Evolutionary conservation across 2,797 vertebrate genomes (phyloP).

Genomic region (Rhynchotus rufescens): DNA sequence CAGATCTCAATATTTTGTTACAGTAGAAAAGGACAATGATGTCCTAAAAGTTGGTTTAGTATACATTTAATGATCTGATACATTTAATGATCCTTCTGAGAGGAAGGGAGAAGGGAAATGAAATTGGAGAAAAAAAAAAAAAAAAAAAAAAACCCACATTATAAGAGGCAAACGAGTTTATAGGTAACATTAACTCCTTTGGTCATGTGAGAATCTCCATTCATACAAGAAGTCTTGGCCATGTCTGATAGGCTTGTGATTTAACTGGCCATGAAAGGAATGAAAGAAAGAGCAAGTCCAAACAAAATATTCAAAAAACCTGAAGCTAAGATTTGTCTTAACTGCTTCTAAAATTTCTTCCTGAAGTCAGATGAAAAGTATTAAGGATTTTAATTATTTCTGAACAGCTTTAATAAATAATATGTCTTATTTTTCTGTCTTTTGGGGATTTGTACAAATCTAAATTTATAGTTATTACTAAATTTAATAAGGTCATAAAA

Average conservation of each 20-base stretch:
- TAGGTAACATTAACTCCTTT: not conserved
- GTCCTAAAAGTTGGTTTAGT: not conserved
- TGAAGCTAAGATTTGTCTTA: conserved; percentile 16
- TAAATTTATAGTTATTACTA: not conserved
- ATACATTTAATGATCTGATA: not conserved
- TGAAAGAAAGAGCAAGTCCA: not conserved
- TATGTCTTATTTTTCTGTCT: not conserved
- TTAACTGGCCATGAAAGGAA: not conserved
- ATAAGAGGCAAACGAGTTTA: fast-evolving
- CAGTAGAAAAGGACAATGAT: not conserved
- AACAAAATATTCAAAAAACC: not conserved
- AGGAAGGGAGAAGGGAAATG: fast-evolving
- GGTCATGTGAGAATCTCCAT: not conserved
- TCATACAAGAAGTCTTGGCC: not conserved
- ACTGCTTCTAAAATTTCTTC: conserved; percentile 54
- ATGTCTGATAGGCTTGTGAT: not conserved
- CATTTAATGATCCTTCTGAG: too few relatives aligned
- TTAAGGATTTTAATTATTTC: not conserved
- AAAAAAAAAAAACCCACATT: not conserved
- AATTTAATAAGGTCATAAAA: not conserved
- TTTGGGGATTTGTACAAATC: not conserved
- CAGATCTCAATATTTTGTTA: not conserved
- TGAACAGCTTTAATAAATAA: not conserved
- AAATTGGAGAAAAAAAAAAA: not conserved
- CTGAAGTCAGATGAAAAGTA: conserved; percentile 29